Percentiles rank a stretch among this genome's conserved stretches.
phyloP scores from a whole-genome alignment of 2,888 invertebrate genomes.

The Aspidapion aeneum region DNA sequence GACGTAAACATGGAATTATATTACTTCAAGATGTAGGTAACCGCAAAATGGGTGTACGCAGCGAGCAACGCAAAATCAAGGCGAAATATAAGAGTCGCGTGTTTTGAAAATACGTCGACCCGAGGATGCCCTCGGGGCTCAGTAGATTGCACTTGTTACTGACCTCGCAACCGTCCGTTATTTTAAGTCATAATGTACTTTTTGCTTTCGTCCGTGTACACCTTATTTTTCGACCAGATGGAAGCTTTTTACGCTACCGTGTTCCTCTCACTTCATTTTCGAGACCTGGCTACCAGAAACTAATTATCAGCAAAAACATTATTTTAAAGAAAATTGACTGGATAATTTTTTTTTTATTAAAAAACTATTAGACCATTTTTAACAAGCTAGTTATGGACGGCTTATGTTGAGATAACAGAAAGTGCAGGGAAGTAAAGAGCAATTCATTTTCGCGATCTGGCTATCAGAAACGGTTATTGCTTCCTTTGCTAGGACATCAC shows the following conservation, averaged over 20 bases:
- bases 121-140: slow-evolving; percentile 24
- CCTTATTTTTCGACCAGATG: neutral
- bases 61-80: neutral
- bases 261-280: too few relatives aligned
- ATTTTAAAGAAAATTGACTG: too few relatives aligned
- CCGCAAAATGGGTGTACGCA: neutral
- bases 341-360: too few relatives aligned
- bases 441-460: too few relatives aligned
- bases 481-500: too few relatives aligned
- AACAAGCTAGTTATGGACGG: too few relatives aligned
- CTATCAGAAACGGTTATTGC: too few relatives aligned
- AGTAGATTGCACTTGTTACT: slow-evolving; percentile 33
- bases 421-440: too few relatives aligned
- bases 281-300: too few relatives aligned
- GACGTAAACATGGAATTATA: neutral
- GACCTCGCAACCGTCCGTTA: slow-evolving; percentile 28
- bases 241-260: neutral
- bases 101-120: slow-evolving; percentile 28
- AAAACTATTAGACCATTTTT: too few relatives aligned
- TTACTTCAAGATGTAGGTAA: neutral
- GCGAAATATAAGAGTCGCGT: slow-evolving; percentile 15
- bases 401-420: too few relatives aligned
- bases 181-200: slow-evolving; percentile 29
- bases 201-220: slow-evolving; percentile 13
- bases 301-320: too few relatives aligned